phyloP scores from a whole-genome alignment of 2,113 vertebrate genomes.

The Mastomys natalensis region DNA sequence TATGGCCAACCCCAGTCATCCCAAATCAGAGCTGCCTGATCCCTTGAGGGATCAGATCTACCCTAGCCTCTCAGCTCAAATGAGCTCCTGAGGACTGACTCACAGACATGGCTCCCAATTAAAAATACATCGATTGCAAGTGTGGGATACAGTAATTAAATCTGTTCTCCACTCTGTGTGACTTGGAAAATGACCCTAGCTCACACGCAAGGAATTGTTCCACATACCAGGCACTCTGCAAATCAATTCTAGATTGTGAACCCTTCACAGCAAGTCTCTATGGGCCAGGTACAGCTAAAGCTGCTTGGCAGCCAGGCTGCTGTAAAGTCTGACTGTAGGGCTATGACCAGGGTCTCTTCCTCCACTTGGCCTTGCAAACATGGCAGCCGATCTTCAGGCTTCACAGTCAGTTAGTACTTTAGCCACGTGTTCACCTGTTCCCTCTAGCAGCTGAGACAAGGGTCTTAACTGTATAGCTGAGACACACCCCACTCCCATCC shows the following conservation, averaged over 20 bases:
- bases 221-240: background rate
- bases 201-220: background rate
- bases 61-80: background rate
- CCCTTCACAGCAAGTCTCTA: background rate
- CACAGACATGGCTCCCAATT: background rate
- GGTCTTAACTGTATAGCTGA: background rate
- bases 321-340: background rate
- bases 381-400: background rate
- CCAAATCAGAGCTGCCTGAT: background rate
- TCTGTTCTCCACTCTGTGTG: background rate
- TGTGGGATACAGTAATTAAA: background rate
- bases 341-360: background rate
- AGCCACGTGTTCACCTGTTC: background rate
- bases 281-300: background rate
- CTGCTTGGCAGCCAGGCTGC: background rate
- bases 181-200: background rate
- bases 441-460: background rate
- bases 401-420: background rate
- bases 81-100: background rate
- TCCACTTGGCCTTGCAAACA: background rate
- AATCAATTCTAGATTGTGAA: background rate
- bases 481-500: background rate
- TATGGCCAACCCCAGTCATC: background rate
- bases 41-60: background rate
- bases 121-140: background rate